Conservation (phyloP, 2,113 vertebrate species). For the Eurypyga helias region DNA sequence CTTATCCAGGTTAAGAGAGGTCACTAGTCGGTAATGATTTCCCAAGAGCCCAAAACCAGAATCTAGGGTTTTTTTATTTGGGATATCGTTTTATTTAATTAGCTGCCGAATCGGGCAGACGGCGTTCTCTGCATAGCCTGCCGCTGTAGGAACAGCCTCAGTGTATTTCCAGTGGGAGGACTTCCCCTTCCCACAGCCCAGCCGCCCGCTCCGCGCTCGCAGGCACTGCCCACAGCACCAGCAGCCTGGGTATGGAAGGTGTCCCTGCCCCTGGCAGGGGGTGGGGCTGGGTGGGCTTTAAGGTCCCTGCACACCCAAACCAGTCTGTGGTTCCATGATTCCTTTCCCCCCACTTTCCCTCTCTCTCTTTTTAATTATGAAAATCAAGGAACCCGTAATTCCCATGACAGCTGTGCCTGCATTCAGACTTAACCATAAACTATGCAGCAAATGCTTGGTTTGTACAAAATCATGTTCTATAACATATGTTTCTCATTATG, state of each 20-base stretch:
- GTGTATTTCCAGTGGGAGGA: not conserved
- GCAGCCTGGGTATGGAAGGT: too few species aligned
- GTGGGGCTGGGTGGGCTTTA: too few species aligned
- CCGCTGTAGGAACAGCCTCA: not conserved
- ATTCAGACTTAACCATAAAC: conserved; percentile 40
- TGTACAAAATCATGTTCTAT: conserved; percentile 42
- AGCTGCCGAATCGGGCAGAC: not conserved
- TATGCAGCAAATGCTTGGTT: conserved; percentile 39
- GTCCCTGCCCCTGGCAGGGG: too few species aligned
- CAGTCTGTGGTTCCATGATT: not conserved
- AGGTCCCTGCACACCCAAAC: not conserved
- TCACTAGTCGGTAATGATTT: conserved; percentile 35
- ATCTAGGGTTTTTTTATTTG: not conserved
- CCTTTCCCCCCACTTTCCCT: not conserved
- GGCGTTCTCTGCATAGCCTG: not conserved
- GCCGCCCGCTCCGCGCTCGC: not conserved
- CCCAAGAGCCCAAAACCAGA: conserved; percentile 11
- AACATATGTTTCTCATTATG: conserved; percentile 64
- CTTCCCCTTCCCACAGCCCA: not conserved
- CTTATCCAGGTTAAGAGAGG: conserved; percentile 35
- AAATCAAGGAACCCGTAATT: conserved; percentile 50
- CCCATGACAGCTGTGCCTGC: conserved; percentile 59
- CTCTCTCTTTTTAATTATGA: conserved; percentile 52
- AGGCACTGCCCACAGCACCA: not conserved
- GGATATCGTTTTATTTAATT: conserved; percentile 34